A percentile compares a stretch with the other conserved stretches of the same genome.
Conservation (phyloP, 1,140 invertebrate species). For the Euwallacea similis region DNA sequence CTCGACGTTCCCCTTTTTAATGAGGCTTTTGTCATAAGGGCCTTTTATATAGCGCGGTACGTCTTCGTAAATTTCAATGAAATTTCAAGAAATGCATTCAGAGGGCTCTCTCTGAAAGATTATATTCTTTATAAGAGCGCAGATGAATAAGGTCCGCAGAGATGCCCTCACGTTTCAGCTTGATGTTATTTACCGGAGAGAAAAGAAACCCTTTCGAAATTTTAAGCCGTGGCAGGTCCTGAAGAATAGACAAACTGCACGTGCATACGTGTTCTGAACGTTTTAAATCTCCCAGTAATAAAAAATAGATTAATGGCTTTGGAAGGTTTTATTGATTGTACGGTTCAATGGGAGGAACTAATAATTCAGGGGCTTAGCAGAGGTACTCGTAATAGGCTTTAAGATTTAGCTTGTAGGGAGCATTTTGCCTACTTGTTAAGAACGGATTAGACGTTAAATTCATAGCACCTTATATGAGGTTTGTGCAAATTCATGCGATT, state of each 20-base stretch:
- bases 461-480: too few relatives aligned
- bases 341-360: too few relatives aligned
- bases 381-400: too few relatives aligned
- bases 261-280: constrained; percentile 3
- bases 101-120: constrained; percentile 31
- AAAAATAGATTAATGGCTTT: not conserved
- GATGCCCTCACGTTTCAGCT: constrained; percentile 41
- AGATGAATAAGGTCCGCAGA: constrained; percentile 37
- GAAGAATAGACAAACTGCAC: constrained; percentile 23
- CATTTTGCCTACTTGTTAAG: too few relatives aligned
- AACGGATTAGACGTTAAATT: too few relatives aligned
- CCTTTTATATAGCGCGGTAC: constrained; percentile 20
- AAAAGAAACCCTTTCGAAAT: constrained; percentile 39
- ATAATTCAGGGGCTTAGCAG: too few relatives aligned
- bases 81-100: constrained; percentile 37
- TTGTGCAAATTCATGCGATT: too few relatives aligned
- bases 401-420: too few relatives aligned
- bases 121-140: constrained; percentile 40
- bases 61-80: constrained; percentile 41
- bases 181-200: constrained; percentile 38
- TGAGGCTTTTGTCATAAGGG: constrained; percentile 33
- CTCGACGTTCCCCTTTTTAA: constrained; percentile 24
- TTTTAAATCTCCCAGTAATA: not conserved
- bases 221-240: constrained; percentile 21
- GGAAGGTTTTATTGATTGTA: too few relatives aligned